Base-by-base conservation (phyloP, 2,888 invertebrate genomes). In the Macropis europaea region DNA sequence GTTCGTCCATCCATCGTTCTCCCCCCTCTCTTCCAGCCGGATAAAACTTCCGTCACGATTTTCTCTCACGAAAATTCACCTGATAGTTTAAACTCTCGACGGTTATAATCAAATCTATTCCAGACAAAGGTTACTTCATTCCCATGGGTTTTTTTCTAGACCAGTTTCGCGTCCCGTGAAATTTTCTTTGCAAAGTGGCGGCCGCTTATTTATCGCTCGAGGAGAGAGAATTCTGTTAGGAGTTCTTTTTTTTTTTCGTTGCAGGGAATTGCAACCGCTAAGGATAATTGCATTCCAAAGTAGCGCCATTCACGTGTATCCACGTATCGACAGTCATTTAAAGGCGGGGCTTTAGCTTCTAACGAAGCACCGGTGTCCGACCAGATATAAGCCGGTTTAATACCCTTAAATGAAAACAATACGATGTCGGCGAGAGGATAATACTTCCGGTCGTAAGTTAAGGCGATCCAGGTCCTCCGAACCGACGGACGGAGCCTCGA, bases 361-460 rank as follows among this genome's bases (percentile, higher is more conserved):
- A 80, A 77, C 77, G 80, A 80, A 66, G 64, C 76, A 28, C 59
- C 69, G 52, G 59, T 73, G 79, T 80, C 75, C 72, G 30, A 73
- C 67, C 62, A 75, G 77, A 63, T 67, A 70, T 74, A 75, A 75
- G 79, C 82, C 79, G 70, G 61, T 69, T 77, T 81, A 84, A 82
- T 82, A 79, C 81, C 76, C 76, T 77, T 77, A 76, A 84, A 83
- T 78, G 82, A 84, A 83, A 86, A 85, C 84, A 85, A 84, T 83
- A 76, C 79, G 79, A 82, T 79, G 82, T 81, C 81, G 77, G 64
- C 74, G 70, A 74, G 72, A 67, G 80, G 83, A 84, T 86, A 85
- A 85, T 85, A 84, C 85, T 85, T 86, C 86, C 86, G 85, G 86
- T 78, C 79, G 73, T 86, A 83, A 84, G 67, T 85, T 79, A 84